Conservation (phyloP, 2,888 invertebrate species). For the Unio delphinus region DNA sequence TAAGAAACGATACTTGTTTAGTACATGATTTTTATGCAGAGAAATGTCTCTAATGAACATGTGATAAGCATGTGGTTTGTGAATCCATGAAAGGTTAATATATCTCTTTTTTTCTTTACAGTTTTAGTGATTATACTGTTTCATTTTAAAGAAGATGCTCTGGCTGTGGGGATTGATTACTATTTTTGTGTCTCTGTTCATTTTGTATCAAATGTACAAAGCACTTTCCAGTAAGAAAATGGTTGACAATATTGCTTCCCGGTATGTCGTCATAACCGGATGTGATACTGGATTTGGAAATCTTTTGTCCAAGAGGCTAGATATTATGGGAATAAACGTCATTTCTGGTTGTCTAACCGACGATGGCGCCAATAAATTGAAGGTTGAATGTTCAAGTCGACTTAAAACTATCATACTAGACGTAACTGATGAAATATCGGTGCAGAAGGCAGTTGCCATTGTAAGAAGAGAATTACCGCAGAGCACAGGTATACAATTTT, state of each 20-base stretch:
- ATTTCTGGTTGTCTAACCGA: slow-evolving; percentile 46
- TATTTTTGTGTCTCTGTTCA: too few species aligned
- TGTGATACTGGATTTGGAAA: slow-evolving; percentile 58
- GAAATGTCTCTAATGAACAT: too few species aligned
- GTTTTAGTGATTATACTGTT: too few species aligned
- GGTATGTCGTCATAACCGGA: slow-evolving; percentile 51
- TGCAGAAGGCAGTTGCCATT: slow-evolving; percentile 22
- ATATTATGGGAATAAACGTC: slow-evolving; percentile 43
- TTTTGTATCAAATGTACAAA: too few species aligned
- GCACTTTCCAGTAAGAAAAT: too few species aligned
- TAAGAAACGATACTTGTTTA: too few species aligned
- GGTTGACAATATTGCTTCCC: slow-evolving; percentile 6
- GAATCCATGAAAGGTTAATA: too few species aligned
- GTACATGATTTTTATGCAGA: too few species aligned
- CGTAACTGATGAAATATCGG: slow-evolving; percentile 32
- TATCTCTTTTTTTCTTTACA: too few species aligned
- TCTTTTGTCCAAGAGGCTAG: slow-evolving; percentile 38
- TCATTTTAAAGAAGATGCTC: too few species aligned
- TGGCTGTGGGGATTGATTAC: too few species aligned
- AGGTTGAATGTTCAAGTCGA: slow-evolving; percentile 20
- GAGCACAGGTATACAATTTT: slow-evolving; percentile 10
- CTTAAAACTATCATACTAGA: slow-evolving; percentile 37
- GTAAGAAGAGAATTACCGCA: slow-evolving; percentile 18
- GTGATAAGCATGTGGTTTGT: too few species aligned
- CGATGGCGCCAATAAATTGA: slow-evolving; percentile 30